Conservation (phyloP, 1,140 invertebrate genomes). For the Scaptodrosophila lebanonensis region DNA sequence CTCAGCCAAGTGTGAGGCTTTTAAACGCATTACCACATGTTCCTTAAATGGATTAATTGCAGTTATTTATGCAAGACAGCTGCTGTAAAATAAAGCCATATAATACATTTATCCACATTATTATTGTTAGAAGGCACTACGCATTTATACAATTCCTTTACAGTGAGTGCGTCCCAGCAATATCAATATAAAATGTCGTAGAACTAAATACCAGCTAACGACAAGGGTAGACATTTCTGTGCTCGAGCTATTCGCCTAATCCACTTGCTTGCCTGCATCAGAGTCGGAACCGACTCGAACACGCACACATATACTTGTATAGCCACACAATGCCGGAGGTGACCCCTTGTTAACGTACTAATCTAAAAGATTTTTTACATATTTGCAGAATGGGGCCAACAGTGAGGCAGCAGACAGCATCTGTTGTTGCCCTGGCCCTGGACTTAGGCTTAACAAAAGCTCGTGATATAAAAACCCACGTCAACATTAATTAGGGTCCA, state of each 20-base stretch:
- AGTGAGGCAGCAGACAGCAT: constrained; percentile 1
- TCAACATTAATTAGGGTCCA: constrained; percentile 70
- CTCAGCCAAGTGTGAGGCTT: no score
- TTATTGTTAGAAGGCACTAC: no score
- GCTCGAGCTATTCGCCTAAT: constrained; percentile 14
- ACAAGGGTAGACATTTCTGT: constrained; percentile 55
- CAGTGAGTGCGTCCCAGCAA: no score
- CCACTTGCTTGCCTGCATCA: constrained; percentile 27
- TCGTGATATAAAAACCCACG: constrained; percentile 48
- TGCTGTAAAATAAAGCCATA: no score
- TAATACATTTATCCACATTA: no score
- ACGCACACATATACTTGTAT: no score
- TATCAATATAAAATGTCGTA: constrained; percentile 30
- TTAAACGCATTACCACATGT: no score
- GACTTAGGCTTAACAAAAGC: constrained; percentile 13
- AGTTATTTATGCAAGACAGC: no score
- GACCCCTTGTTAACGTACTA: constrained; percentile 68
- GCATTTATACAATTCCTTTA: no score
- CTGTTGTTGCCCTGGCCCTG: no score
- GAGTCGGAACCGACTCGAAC: no score
- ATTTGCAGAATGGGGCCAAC: constrained; percentile 34
- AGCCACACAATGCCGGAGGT: constrained; percentile 11
- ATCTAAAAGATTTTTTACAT: constrained; percentile 54
- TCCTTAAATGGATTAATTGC: no score
- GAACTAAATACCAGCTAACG: constrained; percentile 39